Conservation (phyloP, 1,140 invertebrate genomes). For the Ostrea denselamellosa region DNA sequence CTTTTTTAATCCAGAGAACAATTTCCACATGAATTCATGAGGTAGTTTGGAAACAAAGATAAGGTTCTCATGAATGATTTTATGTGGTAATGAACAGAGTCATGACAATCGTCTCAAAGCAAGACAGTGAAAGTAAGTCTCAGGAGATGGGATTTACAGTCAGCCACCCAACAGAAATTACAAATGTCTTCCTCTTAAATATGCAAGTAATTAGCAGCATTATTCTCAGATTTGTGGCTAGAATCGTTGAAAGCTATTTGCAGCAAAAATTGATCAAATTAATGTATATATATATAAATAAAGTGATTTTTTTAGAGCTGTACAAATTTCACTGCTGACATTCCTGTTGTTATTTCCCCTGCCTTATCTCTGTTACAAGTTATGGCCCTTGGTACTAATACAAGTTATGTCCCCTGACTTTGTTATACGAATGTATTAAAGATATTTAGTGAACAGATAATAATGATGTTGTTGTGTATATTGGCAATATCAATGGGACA, state of each 20-base stretch:
- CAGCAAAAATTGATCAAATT: background rate
- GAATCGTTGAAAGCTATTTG: background rate
- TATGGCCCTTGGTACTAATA: background rate
- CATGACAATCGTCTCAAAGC: too few relatives aligned
- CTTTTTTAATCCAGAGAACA: too few relatives aligned
- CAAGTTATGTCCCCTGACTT: constrained; percentile 28
- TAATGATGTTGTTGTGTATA: background rate
- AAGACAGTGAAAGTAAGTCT: too few relatives aligned
- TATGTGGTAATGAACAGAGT: too few relatives aligned
- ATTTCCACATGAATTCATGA: too few relatives aligned
- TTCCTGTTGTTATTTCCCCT: background rate
- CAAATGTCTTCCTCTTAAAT: background rate
- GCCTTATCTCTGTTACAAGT: background rate
- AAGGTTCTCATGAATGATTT: too few relatives aligned
- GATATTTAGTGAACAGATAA: constrained; percentile 4
- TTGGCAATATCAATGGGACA: background rate
- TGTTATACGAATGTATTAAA: constrained; percentile 27
- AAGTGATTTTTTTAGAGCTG: background rate
- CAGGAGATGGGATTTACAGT: too few relatives aligned
- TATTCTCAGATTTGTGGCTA: background rate
- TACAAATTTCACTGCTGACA: background rate
- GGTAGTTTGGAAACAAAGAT: too few relatives aligned
- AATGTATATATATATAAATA: background rate
- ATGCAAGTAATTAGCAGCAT: constrained; percentile 9
- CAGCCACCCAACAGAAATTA: background rate